These are phyloP conservation scores for Thecophora atra DNA, from an alignment of 2,888 invertebrate genomes.

Conservation along the genomic window DNA sequence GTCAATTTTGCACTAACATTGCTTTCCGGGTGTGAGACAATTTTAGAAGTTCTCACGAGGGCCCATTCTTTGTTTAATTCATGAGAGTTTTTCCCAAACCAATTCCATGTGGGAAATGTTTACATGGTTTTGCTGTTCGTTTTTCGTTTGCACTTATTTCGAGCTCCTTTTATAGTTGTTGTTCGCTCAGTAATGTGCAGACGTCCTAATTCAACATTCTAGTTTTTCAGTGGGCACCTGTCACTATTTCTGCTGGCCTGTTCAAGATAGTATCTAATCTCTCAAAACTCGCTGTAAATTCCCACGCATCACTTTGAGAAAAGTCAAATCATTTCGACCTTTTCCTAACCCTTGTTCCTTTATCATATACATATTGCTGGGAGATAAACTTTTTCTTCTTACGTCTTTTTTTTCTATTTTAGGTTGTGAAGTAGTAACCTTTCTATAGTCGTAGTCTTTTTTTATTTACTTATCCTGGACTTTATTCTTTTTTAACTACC, in stretches of 20 bases:
- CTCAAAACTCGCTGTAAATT: not conserved
- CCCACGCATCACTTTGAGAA: constrained; percentile 21
- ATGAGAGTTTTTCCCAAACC: not conserved
- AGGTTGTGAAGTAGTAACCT: not conserved
- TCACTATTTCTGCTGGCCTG: constrained; percentile 14
- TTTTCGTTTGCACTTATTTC: not conserved
- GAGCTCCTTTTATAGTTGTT: too few relatives aligned
- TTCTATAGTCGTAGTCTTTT: too few relatives aligned
- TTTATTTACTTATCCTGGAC: too few relatives aligned
- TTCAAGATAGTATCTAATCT: constrained; percentile 8
- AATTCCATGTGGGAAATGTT: not conserved
- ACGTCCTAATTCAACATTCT: not conserved
- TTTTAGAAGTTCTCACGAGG: not conserved
- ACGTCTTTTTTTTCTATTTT: not conserved
- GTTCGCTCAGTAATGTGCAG: not conserved
- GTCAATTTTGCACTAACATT: not conserved
- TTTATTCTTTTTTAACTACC: too few relatives aligned
- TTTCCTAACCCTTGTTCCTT: not conserved
- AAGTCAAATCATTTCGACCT: not conserved
- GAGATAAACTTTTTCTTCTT: not conserved
- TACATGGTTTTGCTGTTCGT: not conserved
- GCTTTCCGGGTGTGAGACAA: not conserved
- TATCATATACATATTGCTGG: not conserved
- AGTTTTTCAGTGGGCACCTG: not conserved
- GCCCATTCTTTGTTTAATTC: not conserved